Conservation (phyloP, 2,888 invertebrate species). For the Podabrus alpinus region DNA sequence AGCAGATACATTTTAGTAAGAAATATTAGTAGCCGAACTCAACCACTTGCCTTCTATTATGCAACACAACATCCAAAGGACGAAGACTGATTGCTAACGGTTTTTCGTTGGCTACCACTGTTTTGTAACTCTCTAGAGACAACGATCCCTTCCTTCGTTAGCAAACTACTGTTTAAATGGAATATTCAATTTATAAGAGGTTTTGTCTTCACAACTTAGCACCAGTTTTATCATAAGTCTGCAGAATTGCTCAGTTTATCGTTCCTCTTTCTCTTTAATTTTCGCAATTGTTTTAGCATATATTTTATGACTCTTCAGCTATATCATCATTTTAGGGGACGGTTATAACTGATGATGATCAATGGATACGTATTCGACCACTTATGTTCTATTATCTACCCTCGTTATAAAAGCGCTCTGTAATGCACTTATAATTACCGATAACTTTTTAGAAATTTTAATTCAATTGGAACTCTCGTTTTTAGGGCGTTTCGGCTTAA, state of each 20-base stretch:
- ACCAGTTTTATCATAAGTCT: conserved; percentile 44
- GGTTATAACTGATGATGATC: not conserved
- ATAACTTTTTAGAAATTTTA: not conserved
- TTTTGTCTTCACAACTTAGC: conserved; percentile 47
- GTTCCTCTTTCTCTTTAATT: not conserved
- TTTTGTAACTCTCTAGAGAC: conserved; percentile 25
- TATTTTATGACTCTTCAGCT: not conserved
- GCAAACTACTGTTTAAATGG: conserved; percentile 44
- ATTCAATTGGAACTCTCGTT: not conserved
- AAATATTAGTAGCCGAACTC: conserved; percentile 27
- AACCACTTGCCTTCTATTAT: conserved; percentile 16
- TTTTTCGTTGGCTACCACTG: conserved; percentile 23
- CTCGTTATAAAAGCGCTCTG: not conserved
- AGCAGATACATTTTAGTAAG: conserved; percentile 24
- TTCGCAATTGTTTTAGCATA: not conserved
- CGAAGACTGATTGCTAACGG: conserved; percentile 25
- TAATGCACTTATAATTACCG: not conserved
- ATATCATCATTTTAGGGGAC: not conserved
- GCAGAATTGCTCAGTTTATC: conserved; percentile 1
- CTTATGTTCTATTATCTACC: not conserved
- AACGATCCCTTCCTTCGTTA: conserved; percentile 40
- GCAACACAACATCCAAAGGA: conserved; percentile 6
- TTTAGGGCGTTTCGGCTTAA: not conserved
- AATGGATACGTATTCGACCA: not conserved
- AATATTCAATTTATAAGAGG: conserved; percentile 46